Conservation (phyloP, 1,140 invertebrate species). For the Zaprionus camerounensis region DNA sequence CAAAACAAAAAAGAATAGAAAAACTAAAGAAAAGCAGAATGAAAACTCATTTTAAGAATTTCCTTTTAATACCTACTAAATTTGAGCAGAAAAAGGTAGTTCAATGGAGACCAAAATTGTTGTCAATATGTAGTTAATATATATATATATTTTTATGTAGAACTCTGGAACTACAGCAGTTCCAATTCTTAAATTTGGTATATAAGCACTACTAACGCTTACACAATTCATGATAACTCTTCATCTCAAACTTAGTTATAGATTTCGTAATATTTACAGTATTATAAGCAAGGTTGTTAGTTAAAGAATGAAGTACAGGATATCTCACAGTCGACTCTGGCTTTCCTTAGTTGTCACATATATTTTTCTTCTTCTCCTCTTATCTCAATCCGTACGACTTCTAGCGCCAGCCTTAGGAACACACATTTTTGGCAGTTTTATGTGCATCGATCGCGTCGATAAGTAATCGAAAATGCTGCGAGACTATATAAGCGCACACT, state of each 20-base stretch:
- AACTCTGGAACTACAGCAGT: not conserved
- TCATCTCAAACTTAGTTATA: not conserved
- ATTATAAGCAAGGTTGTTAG: too few relatives aligned
- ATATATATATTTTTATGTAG: not conserved
- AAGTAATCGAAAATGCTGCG: constrained; percentile 37
- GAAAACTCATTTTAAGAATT: not conserved
- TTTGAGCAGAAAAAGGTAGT: too few relatives aligned
- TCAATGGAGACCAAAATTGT: not conserved
- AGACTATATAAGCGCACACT: constrained; percentile 3
- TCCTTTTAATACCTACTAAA: not conserved
- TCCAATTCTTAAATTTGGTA: not conserved
- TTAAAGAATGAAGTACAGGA: not conserved
- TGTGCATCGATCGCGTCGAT: constrained; percentile 31
- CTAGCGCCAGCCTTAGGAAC: constrained; percentile 32
- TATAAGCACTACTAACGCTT: not conserved
- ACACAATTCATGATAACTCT: not conserved
- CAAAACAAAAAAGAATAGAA: constrained; percentile 3
- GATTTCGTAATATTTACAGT: too few relatives aligned
- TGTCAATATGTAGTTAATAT: too few relatives aligned
- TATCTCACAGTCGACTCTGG: not conserved
- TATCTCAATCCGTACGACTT: constrained; percentile 11
- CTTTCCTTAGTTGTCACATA: not conserved
- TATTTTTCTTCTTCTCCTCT: not conserved
- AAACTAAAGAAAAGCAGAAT: constrained; percentile 1
- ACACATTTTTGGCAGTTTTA: constrained; percentile 39